Percentiles rank a stretch among this genome's conserved stretches.
Evolutionary conservation across 2,888 invertebrate genomes (phyloP).

Genomic region (Sarcophaga variegata): DNA sequence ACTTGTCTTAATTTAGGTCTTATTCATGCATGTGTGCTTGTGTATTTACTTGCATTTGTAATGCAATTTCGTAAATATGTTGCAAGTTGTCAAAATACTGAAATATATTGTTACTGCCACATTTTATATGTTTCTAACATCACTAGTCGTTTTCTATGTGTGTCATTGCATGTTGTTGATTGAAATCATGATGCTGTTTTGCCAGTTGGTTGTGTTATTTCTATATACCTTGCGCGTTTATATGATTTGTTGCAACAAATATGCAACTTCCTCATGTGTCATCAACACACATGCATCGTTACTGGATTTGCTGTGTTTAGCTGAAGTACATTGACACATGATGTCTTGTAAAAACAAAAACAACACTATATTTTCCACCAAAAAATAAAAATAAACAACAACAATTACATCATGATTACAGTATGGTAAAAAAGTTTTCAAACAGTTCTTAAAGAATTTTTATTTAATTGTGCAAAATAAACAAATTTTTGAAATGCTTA

Average conservation of each 20-base stretch:
- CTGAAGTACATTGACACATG: slow-evolving; percentile 52
- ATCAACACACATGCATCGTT: slow-evolving; percentile 18
- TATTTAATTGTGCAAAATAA: not conserved
- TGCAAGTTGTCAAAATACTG: slow-evolving; percentile 51
- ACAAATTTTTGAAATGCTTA: not conserved
- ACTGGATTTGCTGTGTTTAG: slow-evolving; percentile 38
- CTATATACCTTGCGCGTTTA: slow-evolving; percentile 16
- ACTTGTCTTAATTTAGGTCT: not conserved
- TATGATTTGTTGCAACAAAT: slow-evolving; percentile 47
- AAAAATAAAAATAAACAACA: not conserved
- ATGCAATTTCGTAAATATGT: slow-evolving; percentile 39
- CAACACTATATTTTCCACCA: not conserved
- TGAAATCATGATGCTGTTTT: slow-evolving; percentile 24
- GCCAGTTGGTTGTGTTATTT: slow-evolving; percentile 18
- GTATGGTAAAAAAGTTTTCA: not conserved
- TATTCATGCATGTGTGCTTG: not conserved
- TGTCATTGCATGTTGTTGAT: slow-evolving; percentile 42
- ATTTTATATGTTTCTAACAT: not conserved
- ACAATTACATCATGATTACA: slow-evolving; percentile 5
- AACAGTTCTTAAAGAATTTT: not conserved
- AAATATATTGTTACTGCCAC: slow-evolving; percentile 46
- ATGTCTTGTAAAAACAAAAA: slow-evolving; percentile 26
- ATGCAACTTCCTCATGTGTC: slow-evolving; percentile 55
- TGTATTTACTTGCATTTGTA: not conserved
- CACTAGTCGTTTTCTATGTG: slow-evolving; percentile 1